phyloP scores from a whole-genome alignment of 2,888 invertebrate genomes.

The Torymus aiolomorphi region DNA sequence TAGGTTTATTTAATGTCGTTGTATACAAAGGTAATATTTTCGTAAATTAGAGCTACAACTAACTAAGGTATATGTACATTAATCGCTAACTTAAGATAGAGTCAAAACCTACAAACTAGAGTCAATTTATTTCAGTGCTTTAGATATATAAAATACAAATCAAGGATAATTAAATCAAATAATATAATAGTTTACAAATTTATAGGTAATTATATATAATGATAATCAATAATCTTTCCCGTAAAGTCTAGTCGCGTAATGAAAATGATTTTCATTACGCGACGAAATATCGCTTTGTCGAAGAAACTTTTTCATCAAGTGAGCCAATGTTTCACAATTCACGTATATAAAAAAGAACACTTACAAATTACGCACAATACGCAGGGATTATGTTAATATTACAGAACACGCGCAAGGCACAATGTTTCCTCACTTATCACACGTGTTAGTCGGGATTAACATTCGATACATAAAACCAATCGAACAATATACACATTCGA shows the following conservation, averaged over 20 bases:
- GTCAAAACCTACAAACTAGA: not conserved
- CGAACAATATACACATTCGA: constrained; percentile 27
- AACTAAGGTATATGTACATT: no score
- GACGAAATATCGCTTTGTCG: constrained; percentile 12
- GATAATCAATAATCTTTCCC: no score
- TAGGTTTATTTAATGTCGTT: no score
- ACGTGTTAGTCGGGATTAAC: constrained; percentile 67
- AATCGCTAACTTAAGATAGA: not conserved
- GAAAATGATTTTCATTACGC: not conserved
- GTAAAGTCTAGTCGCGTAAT: no score
- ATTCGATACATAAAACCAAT: constrained; percentile 42
- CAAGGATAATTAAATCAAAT: no score
- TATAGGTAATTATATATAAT: no score
- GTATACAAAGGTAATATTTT: not conserved
- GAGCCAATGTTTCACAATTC: constrained; percentile 39
- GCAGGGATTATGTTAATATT: constrained; percentile 55
- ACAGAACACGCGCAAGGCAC: constrained; percentile 74
- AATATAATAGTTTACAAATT: no score
- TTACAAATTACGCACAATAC: constrained; percentile 44
- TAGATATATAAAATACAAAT: constrained; percentile 4
- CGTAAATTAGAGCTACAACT: no score
- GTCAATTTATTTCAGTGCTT: constrained; percentile 2
- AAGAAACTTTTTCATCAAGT: constrained; percentile 55
- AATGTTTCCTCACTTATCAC: constrained; percentile 69
- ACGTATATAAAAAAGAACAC: constrained; percentile 49